Evolutionary conservation across 2,113 vertebrate genomes (phyloP), one percentile per base, ranked within the genome.

Genomic region (Cercopithecus mona): DNA sequence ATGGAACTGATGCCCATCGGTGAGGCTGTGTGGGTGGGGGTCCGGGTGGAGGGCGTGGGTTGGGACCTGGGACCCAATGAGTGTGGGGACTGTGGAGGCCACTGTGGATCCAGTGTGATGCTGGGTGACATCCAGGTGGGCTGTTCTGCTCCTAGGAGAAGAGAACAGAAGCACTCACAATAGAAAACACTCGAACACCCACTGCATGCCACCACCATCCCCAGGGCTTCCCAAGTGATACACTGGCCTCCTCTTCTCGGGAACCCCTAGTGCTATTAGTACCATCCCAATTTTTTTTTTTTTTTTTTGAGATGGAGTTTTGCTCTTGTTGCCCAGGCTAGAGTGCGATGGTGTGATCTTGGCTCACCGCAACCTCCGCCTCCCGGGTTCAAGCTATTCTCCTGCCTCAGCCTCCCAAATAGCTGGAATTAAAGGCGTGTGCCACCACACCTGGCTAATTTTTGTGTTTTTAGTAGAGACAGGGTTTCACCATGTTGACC

Each of bases 1-100:
- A 98, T 99, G 12, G 99, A 99, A 80, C 99, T 99, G 81, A 99
- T 99, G 99, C 99, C 99, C 48, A 98, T 98, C 0, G 99, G 99
- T 99, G 98, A 99, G 99, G 10, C 10, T 11, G 3, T 9, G 75
- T 68, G 32, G 6, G 66, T 22, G 40, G 43, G 16, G 40, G 57
- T 18, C 8, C 5, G 2, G 25, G 40, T 4, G 4, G 48, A 12
- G 16, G 99, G 99, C 12, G 97, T 99, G 79, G 99, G 99, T 98
- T 10, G 16, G 20, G n/a, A 48, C 45, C 20, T 27, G 23, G 40
- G 76, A 25, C 12, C 43, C 16, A 3, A 5, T 0, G 7, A 35
- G 87, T 3, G 83, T 8, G 61, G 18, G 48, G 64, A 3, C 22
- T 16, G 2, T 0, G 0, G 82, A 7, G 35, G 68, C 43, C 68